Base-by-base conservation (phyloP, 2,797 vertebrate species). In the Lateolabrax maculatus region DNA sequence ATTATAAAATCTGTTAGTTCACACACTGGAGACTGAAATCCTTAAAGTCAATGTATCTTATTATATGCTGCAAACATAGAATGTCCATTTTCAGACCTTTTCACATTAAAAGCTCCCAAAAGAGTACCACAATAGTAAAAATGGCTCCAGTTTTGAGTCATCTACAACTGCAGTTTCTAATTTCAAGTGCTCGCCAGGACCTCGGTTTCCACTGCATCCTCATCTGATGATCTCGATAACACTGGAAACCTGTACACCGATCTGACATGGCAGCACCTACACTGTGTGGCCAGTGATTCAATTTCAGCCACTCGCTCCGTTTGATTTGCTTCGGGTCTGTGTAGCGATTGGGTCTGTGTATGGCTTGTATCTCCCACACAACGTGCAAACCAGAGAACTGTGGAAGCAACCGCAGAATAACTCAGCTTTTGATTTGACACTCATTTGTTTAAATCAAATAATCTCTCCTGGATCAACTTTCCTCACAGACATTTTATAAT, bases 341-440 rank as follows among this genome's bases (percentile, higher is more conserved):
- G 6, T 15, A 34, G 11, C 29, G 29, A 36, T 31, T 16, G 62
- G 11, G 19, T 64, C 31, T 41, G 49, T 49, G 48, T 27, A 7
- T 58, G 55, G 23, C 41, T 11, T 27, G 48, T 29, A 43, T 16
- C n/a, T 11, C 43, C 12, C 23, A 6, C 39, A 23, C 31, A 34
- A 6, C 4, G 25, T 73, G 58, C 39, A 19, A 23, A n/a, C 39
- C 4, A 3, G 41, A 53, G 44, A 6, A 56, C 8, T 48, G 23
- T 3, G 5, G 29, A 66, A 43, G 61, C 9, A 29, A 81, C 67
- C 29, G 2, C 57, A 69, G 57, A 41, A 52, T 65, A 80, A 82
- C 58, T 80, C 37, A 1, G 60, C 34, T 79, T 71, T 62, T 72
- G 53, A 71, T 72, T 65, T 48, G 62, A 37, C 75, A 71, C 46